Percentiles rank a stretch among this genome's conserved stretches.
These are phyloP conservation scores for Pteronura brasiliensis DNA, from an alignment of 2,113 vertebrate genomes.

Conservation along the genomic window DNA sequence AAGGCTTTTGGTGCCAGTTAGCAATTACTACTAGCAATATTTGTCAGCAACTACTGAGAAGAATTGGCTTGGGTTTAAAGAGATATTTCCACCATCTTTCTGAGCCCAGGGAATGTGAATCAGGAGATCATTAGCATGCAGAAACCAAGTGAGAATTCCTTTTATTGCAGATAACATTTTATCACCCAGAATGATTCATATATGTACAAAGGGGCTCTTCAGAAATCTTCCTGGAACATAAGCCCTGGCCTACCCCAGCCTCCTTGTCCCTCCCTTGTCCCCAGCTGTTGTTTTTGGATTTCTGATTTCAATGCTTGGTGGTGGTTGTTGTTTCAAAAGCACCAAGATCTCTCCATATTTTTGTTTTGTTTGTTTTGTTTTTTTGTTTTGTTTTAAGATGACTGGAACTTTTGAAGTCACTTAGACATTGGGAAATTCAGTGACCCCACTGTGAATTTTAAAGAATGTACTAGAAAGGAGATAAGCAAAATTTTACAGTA, in stretches of 20 bases:
- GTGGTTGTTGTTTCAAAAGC: slow-evolving; percentile 49
- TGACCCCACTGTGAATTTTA: neutral
- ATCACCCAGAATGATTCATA: slow-evolving; percentile 44
- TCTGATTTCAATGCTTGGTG: slow-evolving; percentile 17
- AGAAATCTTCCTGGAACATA: slow-evolving; percentile 54
- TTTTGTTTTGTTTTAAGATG: slow-evolving; percentile 52
- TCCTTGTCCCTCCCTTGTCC: neutral
- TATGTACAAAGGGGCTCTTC: slow-evolving; percentile 52
- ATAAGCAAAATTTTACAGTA: slow-evolving; percentile 18
- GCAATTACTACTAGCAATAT: slow-evolving; percentile 77
- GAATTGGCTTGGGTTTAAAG: slow-evolving; percentile 58
- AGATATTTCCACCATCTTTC: slow-evolving; percentile 52
- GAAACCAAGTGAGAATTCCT: slow-evolving; percentile 6
- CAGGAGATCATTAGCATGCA: slow-evolving; percentile 65
- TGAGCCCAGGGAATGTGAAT: neutral
- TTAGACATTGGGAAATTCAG: slow-evolving; percentile 29
- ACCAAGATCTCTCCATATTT: neutral
- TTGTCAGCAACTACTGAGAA: slow-evolving; percentile 71
- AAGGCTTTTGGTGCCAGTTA: slow-evolving; percentile 64
- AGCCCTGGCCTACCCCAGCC: neutral
- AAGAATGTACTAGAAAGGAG: slow-evolving; percentile 41
- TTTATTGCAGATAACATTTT: slow-evolving; percentile 62
- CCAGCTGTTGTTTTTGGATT: slow-evolving; percentile 22
- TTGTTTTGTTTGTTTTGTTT: neutral
- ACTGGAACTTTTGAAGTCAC: slow-evolving; percentile 36